A percentile compares a stretch with the other conserved stretches of the same genome.
Conservation (phyloP, 2,888 invertebrate species). For the Xanthia togata region DNA sequence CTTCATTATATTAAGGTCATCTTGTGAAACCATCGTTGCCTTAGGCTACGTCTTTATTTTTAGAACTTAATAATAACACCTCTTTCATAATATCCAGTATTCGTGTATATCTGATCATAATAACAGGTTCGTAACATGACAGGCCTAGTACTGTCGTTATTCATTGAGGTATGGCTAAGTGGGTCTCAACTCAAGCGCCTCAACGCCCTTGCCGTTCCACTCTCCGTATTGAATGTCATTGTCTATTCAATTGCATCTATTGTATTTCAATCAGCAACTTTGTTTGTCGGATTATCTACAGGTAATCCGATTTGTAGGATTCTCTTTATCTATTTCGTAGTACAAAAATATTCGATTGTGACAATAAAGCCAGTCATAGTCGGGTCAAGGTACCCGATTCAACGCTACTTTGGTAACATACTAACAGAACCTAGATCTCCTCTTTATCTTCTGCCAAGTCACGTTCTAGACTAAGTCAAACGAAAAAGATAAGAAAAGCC, state of each 20-base stretch:
- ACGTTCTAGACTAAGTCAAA: conserved; percentile 48
- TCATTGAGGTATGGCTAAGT: conserved; percentile 65
- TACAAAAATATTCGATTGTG: conserved; percentile 45
- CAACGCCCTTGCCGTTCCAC: conserved; percentile 73
- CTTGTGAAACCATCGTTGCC: not conserved
- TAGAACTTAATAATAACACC: conserved; percentile 5
- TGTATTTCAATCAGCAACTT: conserved; percentile 70
- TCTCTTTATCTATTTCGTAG: conserved; percentile 50
- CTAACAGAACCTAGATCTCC: conserved; percentile 40
- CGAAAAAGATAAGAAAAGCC: conserved; percentile 48
- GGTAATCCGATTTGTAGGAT: conserved; percentile 44
- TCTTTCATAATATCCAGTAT: conserved; percentile 39
- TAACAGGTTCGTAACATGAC: conserved; percentile 56
- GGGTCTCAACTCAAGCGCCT: conserved; percentile 60
- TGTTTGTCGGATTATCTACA: conserved; percentile 50
- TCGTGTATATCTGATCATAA: conserved; percentile 48
- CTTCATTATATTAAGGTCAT: not conserved
- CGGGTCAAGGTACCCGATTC: conserved; percentile 64
- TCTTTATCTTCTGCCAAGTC: conserved; percentile 63
- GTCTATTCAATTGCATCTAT: conserved; percentile 73
- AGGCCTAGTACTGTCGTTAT: conserved; percentile 54
- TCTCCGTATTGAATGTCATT: conserved; percentile 76
- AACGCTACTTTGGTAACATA: conserved; percentile 57
- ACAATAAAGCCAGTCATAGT: conserved; percentile 52
- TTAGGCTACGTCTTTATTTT: not conserved